Evolutionary conservation across 2,888 invertebrate species (phyloP).

Genomic region (Cybosia mesomella): DNA sequence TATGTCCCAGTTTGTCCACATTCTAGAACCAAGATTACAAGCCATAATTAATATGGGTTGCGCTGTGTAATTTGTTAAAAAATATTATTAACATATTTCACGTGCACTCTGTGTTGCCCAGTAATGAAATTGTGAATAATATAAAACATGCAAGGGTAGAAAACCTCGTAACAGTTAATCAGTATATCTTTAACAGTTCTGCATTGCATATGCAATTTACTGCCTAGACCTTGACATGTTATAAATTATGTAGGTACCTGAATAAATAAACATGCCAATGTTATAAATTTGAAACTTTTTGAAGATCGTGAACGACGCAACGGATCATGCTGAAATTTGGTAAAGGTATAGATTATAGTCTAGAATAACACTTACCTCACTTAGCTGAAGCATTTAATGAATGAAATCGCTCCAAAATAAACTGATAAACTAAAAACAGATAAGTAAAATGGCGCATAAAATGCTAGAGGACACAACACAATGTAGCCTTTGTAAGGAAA

Average conservation of each 20-base stretch:
- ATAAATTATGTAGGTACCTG: neutral
- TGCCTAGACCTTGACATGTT: neutral
- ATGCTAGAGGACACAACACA: neutral
- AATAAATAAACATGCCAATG: too few relatives aligned
- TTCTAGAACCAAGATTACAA: too few relatives aligned
- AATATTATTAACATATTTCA: too few relatives aligned
- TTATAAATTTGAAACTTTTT: too few relatives aligned
- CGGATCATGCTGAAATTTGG: too few relatives aligned
- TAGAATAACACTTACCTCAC: too few relatives aligned
- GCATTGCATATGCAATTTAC: neutral
- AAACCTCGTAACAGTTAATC: neutral
- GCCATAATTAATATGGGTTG: too few relatives aligned
- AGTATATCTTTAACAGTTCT: neutral
- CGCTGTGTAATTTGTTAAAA: too few relatives aligned
- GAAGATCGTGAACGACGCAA: too few relatives aligned
- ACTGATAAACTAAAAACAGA: neutral
- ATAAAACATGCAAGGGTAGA: neutral
- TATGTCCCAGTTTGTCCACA: too few relatives aligned
- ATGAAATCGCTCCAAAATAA: neutral
- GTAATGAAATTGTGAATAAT: neutral
- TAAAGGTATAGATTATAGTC: too few relatives aligned
- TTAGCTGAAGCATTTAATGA: neutral
- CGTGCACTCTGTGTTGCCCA: neutral
- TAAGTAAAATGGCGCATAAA: slow-evolving; percentile 10
- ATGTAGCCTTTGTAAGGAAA: slow-evolving; percentile 4